Evolutionary conservation across 2,113 vertebrate species (phyloP), one percentile per base, ranked within the genome.

Genomic region (Numida meleagris): DNA sequence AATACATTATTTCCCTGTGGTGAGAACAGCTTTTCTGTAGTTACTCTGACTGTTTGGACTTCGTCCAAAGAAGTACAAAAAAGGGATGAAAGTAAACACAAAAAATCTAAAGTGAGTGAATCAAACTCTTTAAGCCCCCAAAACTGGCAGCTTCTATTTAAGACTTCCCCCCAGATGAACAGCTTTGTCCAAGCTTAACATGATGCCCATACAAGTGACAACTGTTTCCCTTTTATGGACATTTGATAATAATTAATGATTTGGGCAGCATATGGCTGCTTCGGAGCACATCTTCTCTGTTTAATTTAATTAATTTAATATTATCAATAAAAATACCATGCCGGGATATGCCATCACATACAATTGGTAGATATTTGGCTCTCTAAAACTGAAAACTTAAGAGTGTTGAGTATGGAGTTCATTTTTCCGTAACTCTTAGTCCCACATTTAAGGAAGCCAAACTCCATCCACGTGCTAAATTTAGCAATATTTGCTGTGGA

Each of bases 1-100:
- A 97, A 97, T 97, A 96, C 90, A 93, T 95, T 97, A 95, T 97
- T 97, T 97, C 96, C 95, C 95, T 79, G 86, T 73, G 92, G 96
- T 93, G 90, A 95, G 92, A 96, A 90, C 95, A 95, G 93, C 86
- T 93, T 97, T 95, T 94, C 95, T 95, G 92, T 84, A 96, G 90
- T 94, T 96, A 77, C 66, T 93, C 27, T 78, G 88, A 81, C 90
- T 86, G 73, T 58, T 91, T 94, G 96, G 93, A 94, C 78, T 90
- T 88, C 63, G 50, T 83, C 95, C 95, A 96, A 94, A 66, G 66
- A 93, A 95, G 86, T 78, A 95, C 94, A 95, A 96, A 95, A 95
- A 94, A 86, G 27, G 88, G 88, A 90, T 91, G 86, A 95, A 95
- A 95, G 61, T 15, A 76, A 94, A 91, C 76, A 88, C 1, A 42